Conservation (phyloP, 2,113 vertebrate species). For the Globicephala melas region DNA sequence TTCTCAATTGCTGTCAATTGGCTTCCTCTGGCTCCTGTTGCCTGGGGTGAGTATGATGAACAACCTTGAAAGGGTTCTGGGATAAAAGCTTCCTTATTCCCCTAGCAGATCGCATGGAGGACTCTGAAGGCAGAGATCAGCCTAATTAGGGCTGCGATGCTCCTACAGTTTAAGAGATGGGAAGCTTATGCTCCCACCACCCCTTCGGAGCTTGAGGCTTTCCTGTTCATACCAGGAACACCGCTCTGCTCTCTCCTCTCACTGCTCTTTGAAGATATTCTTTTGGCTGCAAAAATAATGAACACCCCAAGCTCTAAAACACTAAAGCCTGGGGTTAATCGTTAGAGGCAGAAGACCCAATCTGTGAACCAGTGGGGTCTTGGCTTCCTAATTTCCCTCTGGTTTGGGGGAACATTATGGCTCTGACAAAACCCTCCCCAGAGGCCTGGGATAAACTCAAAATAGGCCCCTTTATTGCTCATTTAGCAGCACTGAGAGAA, state of each 20-base stretch:
- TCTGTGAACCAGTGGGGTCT: background rate
- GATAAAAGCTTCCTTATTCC: background rate
- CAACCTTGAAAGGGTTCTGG: slow-evolving; percentile 22
- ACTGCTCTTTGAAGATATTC: background rate
- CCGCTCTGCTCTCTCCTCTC: background rate
- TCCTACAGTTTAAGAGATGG: background rate
- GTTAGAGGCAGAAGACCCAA: background rate
- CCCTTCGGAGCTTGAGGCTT: background rate
- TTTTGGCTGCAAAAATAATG: background rate
- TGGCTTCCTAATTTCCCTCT: background rate
- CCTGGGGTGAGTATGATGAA: background rate
- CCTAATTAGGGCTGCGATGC: background rate
- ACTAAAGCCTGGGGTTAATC: background rate
- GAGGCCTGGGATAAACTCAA: background rate
- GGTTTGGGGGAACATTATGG: background rate
- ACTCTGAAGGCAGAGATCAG: background rate
- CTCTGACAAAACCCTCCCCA: background rate
- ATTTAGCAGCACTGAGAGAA: background rate
- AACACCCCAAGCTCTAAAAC: background rate
- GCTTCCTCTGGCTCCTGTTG: background rate
- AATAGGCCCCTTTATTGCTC: background rate
- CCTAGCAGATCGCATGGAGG: background rate
- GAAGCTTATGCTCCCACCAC: background rate
- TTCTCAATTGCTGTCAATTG: background rate
- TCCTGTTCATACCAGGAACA: background rate